Conservation (phyloP, 2,113 vertebrate genomes). For the Galemys pyrenaicus region DNA sequence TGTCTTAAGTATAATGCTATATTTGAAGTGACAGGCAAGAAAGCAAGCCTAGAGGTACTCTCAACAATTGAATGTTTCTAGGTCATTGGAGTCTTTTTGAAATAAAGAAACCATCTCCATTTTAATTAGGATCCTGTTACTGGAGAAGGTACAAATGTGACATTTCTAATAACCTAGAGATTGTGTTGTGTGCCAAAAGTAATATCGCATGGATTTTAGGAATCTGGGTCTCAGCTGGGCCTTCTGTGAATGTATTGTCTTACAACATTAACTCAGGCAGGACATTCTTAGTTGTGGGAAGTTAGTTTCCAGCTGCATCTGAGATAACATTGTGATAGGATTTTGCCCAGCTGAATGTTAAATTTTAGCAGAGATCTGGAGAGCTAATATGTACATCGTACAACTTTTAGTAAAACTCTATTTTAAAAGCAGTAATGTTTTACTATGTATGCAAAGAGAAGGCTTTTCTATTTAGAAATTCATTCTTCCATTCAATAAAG, state of each 20-base stretch:
- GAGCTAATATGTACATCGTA: background rate
- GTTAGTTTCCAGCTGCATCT: background rate
- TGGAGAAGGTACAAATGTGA: background rate
- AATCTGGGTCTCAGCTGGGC: background rate
- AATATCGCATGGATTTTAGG: background rate
- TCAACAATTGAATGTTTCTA: background rate
- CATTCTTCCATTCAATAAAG: background rate
- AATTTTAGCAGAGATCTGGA: background rate
- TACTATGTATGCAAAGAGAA: background rate
- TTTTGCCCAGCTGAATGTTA: background rate
- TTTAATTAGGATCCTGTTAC: conserved; percentile 56
- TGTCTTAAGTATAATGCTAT: background rate
- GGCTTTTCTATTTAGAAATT: background rate
- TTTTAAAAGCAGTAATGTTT: background rate
- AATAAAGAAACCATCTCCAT: conserved; percentile 29
- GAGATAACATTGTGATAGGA: background rate
- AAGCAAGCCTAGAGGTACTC: background rate
- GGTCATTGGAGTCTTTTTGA: conserved; percentile 10
- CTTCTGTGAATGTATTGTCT: background rate
- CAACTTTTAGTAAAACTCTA: background rate
- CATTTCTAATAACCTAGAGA: conserved; percentile 44
- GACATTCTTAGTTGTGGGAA: background rate
- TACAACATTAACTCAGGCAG: background rate
- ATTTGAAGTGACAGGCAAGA: background rate
- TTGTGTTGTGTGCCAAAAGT: background rate